These are phyloP conservation scores for Periophthalmus magnuspinnatus DNA, from an alignment of 2,797 vertebrate genomes.

Conservation along the genomic window DNA sequence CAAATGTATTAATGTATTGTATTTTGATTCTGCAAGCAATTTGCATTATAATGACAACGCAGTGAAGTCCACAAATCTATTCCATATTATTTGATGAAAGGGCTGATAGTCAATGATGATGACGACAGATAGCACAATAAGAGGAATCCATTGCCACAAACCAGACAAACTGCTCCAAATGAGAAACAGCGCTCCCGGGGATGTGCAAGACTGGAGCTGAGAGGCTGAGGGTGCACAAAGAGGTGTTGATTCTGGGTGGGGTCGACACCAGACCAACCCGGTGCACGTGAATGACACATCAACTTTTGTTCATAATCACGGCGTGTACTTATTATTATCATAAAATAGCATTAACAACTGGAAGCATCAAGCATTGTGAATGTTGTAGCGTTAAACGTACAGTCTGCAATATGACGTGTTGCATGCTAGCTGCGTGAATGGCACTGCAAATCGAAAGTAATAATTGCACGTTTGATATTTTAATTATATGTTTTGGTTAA, in stretches of 20 bases:
- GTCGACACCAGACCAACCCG: conserved; percentile 37
- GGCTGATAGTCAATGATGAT: neutral
- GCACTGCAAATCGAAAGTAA: neutral
- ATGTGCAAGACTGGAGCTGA: conserved; percentile 4
- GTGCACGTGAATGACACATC: conserved; percentile 14
- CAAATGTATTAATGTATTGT: no score
- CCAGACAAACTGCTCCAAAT: neutral
- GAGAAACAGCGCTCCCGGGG: neutral
- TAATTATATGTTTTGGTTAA: accelerated
- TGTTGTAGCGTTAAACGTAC: no score
- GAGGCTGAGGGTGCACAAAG: conserved; percentile 25
- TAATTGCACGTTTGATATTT: neutral
- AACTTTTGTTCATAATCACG: neutral
- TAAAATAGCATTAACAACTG: neutral
- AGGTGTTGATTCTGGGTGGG: conserved; percentile 45
- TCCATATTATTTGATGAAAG: neutral
- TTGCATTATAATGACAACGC: neutral
- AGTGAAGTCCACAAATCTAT: neutral
- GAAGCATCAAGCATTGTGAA: neutral
- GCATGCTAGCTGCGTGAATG: neutral
- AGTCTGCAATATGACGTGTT: neutral
- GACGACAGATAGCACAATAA: neutral
- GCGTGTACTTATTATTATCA: neutral
- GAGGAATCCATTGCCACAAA: neutral
- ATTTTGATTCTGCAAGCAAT: no score